Evolutionary conservation across 2,113 vertebrate species (phyloP).

Genomic region (Cyanoliseus patagonus): DNA sequence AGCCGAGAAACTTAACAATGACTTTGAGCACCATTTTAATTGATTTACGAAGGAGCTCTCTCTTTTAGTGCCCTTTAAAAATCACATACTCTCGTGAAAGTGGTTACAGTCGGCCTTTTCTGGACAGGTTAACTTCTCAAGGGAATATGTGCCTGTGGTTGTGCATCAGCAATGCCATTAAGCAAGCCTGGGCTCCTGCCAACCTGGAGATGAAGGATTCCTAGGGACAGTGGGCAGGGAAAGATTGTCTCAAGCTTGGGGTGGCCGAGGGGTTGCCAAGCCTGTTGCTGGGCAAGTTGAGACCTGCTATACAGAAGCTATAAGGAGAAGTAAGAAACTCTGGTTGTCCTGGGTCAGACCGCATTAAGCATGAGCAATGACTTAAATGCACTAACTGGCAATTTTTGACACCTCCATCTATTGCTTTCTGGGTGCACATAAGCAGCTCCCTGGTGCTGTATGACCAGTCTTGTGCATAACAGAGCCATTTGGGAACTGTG

Average conservation of each 20-base stretch:
- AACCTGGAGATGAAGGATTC: neutral
- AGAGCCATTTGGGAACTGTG: neutral
- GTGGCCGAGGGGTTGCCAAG: neutral
- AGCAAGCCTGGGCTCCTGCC: neutral
- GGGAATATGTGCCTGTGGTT: neutral
- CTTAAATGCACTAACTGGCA: neutral
- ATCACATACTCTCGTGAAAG: neutral
- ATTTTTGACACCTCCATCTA: neutral
- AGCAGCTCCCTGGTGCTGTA: neutral
- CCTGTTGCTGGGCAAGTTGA: neutral
- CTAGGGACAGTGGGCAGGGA: accelerated
- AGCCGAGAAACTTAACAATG: neutral
- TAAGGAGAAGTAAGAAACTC: neutral
- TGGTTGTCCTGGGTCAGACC: neutral
- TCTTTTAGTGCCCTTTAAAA: neutral
- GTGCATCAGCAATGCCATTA: neutral
- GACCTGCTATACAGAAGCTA: neutral
- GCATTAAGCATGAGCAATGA: neutral
- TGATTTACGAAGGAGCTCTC: neutral
- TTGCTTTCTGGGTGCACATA: neutral
- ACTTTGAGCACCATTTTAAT: neutral
- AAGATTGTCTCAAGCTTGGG: neutral
- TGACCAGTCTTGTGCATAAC: accelerated
- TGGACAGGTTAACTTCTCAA: neutral
- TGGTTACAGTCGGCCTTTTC: neutral